Conservation (phyloP, 1,140 invertebrate genomes). For the Andricus grossulariae region DNA sequence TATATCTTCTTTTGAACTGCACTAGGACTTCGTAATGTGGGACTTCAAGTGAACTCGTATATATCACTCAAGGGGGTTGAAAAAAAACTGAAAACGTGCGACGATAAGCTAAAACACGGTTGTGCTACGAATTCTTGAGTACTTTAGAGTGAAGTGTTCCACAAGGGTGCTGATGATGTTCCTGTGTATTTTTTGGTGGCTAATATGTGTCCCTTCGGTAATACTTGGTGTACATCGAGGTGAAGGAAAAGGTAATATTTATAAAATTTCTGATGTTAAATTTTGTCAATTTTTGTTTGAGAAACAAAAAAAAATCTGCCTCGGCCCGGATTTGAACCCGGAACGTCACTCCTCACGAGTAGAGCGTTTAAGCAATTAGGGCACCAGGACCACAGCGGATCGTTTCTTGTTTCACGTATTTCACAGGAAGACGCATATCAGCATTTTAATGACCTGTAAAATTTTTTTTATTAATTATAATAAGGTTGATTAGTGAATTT, state of each 20-base stretch:
- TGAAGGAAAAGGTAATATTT: constrained; percentile 69
- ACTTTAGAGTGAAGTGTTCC: constrained; percentile 31
- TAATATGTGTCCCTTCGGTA: constrained; percentile 65
- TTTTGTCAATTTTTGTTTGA: too few relatives aligned
- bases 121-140: constrained; percentile 12
- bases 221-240: constrained; percentile 67
- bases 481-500: too few relatives aligned
- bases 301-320: too few relatives aligned
- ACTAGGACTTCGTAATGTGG: constrained; percentile 21
- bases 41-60: constrained; percentile 19
- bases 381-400: too few relatives aligned
- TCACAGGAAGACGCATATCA: too few relatives aligned
- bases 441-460: too few relatives aligned
- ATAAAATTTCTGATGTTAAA: neutral
- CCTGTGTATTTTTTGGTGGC: constrained; percentile 66
- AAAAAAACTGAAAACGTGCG: constrained; percentile 40
- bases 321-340: too few relatives aligned
- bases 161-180: constrained; percentile 59
- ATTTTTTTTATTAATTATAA: too few relatives aligned
- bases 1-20: constrained; percentile 6
- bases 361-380: too few relatives aligned
- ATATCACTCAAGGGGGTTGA: constrained; percentile 8
- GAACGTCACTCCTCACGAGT: too few relatives aligned
- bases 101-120: constrained; percentile 18
- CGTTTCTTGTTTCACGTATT: too few relatives aligned